Evolutionary conservation across 1,140 invertebrate genomes (phyloP).

Genomic region (Euwallacea similis): DNA sequence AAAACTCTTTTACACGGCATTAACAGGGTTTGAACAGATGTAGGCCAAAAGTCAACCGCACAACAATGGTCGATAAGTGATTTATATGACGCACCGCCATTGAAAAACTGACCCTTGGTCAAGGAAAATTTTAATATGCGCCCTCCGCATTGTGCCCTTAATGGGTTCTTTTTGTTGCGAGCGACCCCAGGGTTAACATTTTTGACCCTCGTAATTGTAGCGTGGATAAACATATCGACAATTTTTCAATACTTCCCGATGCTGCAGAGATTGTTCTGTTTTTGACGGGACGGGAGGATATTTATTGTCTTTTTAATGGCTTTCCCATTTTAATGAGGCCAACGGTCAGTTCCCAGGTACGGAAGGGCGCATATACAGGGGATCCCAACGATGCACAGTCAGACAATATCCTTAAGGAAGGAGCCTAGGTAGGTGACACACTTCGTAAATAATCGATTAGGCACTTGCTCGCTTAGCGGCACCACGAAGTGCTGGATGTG

Average conservation of each 20-base stretch:
- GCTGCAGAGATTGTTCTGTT: constrained; percentile 15
- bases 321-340: constrained; percentile 23
- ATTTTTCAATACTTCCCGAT: constrained; percentile 52
- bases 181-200: constrained; percentile 51
- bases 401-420: too few species aligned
- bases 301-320: constrained; percentile 40
- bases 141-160: constrained; percentile 44
- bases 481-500: too few species aligned
- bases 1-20: constrained; percentile 37
- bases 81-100: constrained; percentile 51
- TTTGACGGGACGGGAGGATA: constrained; percentile 22
- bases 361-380: not conserved
- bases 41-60: constrained; percentile 54
- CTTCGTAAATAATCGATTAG: too few species aligned
- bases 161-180: constrained; percentile 44
- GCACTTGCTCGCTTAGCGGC: too few species aligned
- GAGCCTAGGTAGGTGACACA: too few species aligned
- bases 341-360: constrained; percentile 34
- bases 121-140: constrained; percentile 49
- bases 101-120: constrained; percentile 53
- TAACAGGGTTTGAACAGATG: constrained; percentile 52
- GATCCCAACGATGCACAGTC: too few species aligned
- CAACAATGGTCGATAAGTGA: constrained; percentile 51
- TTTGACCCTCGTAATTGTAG: constrained; percentile 53
- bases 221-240: constrained; percentile 51